These are phyloP conservation scores for Baronia brevicornis DNA, from an alignment of 2,888 invertebrate genomes.

Conservation along the genomic window DNA sequence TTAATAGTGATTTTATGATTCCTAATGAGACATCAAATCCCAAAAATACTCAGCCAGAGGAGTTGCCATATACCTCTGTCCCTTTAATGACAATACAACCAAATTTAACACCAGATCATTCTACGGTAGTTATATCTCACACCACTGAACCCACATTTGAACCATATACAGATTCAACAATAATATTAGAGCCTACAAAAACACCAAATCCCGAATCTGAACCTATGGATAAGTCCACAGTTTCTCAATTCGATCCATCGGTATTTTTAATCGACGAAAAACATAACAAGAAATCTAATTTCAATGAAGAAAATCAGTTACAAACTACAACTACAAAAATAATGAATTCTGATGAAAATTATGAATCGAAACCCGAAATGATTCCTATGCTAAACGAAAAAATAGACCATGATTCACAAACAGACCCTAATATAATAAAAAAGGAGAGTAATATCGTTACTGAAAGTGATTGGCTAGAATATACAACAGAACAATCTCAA, in stretches of 20 bases:
- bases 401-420: constrained; percentile 15
- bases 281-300: constrained; percentile 18
- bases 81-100: constrained; percentile 40
- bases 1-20: neutral
- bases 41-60: constrained; percentile 21
- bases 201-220: constrained; percentile 28
- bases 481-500: constrained; percentile 19
- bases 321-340: constrained; percentile 34
- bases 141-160: constrained; percentile 52
- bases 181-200: constrained; percentile 16
- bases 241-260: too few relatives aligned
- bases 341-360: constrained; percentile 37
- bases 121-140: constrained; percentile 26
- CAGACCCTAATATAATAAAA: constrained; percentile 11
- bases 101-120: constrained; percentile 32
- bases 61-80: constrained; percentile 28
- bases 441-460: constrained; percentile 25
- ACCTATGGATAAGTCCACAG: constrained; percentile 27
- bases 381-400: constrained; percentile 35
- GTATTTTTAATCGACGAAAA: too few relatives aligned
- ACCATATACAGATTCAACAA: constrained; percentile 26
- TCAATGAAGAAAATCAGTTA: constrained; percentile 7
- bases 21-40: constrained; percentile 8
- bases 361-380: constrained; percentile 41
- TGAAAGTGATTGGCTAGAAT: constrained; percentile 45